A percentile compares a stretch with the other conserved stretches of the same genome.
These are phyloP conservation scores for Corythornis madagascariensis DNA, from an alignment of 2,113 vertebrate species.

Conservation along the genomic window DNA sequence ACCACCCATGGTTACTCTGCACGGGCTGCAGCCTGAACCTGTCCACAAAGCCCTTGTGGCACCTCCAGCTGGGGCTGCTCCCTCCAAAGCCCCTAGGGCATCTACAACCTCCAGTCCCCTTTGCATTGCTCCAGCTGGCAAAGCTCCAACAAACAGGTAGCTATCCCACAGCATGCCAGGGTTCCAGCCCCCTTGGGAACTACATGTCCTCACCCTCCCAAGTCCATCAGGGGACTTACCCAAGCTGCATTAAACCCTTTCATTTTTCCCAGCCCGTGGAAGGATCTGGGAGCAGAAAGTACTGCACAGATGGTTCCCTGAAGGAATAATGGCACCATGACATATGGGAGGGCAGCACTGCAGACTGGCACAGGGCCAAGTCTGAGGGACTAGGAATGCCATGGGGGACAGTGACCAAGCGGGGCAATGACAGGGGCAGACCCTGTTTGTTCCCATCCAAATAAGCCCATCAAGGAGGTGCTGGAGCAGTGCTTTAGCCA, in stretches of 20 bases:
- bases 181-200: no score
- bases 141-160: neutral
- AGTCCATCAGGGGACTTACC: neutral
- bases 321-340: fast-evolving
- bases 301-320: neutral
- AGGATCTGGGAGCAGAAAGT: neutral
- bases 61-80: neutral
- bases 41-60: neutral
- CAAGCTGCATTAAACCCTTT: neutral
- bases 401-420: neutral
- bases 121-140: fast-evolving
- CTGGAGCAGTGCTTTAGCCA: neutral
- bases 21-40: fast-evolving
- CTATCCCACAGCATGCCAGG: fast-evolving
- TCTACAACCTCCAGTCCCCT: neutral
- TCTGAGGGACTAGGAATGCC: fast-evolving
- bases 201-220: fast-evolving
- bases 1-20: fast-evolving
- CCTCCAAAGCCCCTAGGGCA: neutral
- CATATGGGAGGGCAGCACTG: fast-evolving
- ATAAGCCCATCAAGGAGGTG: neutral
- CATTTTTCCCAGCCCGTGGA: neutral
- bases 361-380: fast-evolving
- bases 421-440: neutral
- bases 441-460: neutral